Conservation (phyloP, 2,797 vertebrate genomes). For the Ceyx erithaca region DNA sequence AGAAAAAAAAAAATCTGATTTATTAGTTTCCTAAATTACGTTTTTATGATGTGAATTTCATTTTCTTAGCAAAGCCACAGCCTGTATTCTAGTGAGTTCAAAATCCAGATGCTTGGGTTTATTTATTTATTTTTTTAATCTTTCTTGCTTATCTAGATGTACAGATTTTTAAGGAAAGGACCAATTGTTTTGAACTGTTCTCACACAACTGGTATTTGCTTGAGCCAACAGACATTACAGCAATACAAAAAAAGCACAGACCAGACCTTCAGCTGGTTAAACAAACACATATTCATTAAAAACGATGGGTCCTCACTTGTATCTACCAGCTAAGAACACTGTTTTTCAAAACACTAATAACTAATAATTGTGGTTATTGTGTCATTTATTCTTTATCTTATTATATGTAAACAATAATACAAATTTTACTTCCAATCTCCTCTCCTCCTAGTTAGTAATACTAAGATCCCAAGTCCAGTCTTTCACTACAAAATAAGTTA, state of each 20-base stretch:
- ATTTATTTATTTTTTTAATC: not conserved
- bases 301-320: not conserved
- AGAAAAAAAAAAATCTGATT: not conserved
- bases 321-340: not conserved
- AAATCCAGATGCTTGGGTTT: constrained; percentile 19
- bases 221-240: not conserved
- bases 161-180: constrained; percentile 21
- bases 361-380: not conserved
- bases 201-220: constrained; percentile 8
- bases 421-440: not conserved
- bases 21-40: not conserved
- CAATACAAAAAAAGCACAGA: not conserved
- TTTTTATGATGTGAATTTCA: constrained; percentile 21
- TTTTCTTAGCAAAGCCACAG: not conserved
- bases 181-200: constrained; percentile 41
- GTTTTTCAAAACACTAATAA: not conserved
- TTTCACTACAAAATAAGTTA: not conserved
- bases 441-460: not conserved
- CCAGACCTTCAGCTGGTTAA: not conserved
- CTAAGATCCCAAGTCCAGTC: not conserved
- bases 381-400: not conserved
- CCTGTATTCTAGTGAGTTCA: not conserved
- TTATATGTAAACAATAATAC: not conserved
- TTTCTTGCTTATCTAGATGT: constrained; percentile 43
- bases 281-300: not conserved